Evolutionary conservation across 2,888 invertebrate genomes (phyloP).

Genomic region (Galerucella nymphaeae): DNA sequence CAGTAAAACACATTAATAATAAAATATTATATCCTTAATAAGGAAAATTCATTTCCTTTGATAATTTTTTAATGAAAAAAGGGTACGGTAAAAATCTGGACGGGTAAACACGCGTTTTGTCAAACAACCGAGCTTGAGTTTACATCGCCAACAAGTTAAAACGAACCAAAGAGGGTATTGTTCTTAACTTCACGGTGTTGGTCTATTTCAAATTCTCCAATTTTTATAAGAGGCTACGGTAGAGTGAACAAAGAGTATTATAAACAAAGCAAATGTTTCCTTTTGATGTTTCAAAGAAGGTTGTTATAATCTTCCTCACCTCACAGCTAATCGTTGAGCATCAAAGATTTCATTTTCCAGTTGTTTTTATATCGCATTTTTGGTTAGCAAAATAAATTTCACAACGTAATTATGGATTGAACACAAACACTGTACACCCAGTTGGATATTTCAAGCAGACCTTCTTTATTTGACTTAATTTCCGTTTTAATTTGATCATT

Average conservation of each 20-base stretch:
- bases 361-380: constrained; percentile 23
- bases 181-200: constrained; percentile 13
- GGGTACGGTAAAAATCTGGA: constrained; percentile 23
- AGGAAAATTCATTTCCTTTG: constrained; percentile 32
- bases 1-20: constrained; percentile 7
- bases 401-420: background rate
- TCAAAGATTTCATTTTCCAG: constrained; percentile 38
- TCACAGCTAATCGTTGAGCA: constrained; percentile 37
- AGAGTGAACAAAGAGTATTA: constrained; percentile 38
- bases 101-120: constrained; percentile 31
- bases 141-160: constrained; percentile 15
- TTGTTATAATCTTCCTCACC: constrained; percentile 39
- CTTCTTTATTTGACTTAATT: background rate
- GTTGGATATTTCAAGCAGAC: no score
- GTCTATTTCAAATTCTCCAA: constrained; percentile 37
- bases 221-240: constrained; percentile 29
- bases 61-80: constrained; percentile 35
- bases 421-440: no score
- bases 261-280: constrained; percentile 36
- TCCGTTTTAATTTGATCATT: constrained; percentile 3
- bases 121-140: constrained; percentile 17
- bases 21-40: constrained; percentile 5
- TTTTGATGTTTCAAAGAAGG: constrained; percentile 38
- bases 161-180: constrained; percentile 29
- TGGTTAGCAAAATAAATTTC: constrained; percentile 12